Evolutionary conservation across 64 coral and sea anemone species (phyloP), one percentile per base, ranked within the genome.

Genomic region (Porites lutea): DNA sequence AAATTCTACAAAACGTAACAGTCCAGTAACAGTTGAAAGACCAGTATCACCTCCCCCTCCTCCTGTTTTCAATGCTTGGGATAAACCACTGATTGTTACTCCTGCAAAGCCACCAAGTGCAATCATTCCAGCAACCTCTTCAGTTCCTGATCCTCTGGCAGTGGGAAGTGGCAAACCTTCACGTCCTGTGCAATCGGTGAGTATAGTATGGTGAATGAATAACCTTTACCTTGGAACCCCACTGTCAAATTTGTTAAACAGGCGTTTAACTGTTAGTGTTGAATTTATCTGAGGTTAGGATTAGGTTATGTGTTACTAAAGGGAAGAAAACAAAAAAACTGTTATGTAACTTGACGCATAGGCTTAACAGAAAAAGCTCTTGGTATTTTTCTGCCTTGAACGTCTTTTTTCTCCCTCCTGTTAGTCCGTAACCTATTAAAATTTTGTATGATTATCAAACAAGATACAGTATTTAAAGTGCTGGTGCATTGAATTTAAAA

Each of bases 141-240:
- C 61, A 46, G 65, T 90, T 3, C 95, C 92, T 57, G 95, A 97
- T 91, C 95, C 95, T 82, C 89, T 97, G 10, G 95, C 95, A 87
- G 95, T 97, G 77, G 95, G 95, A 71, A 97, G 95, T 88, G 95
- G 95, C 52, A 97, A 97, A 27, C 95, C 95, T 14, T 95, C 93
- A 13, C 52, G 95, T 59, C 59, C 72, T 43, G 71, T 85, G 12
- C 88, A 87, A 54, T 81, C 83, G 27, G 95, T 97, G 48, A 94
- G 88, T 90, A 9, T 2, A 48, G 1, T 78, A 16, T 37, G 15
- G 15, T 49, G 5, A 5, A 73, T 71, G 10, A 7, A 19, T 11
- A 74, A n/a, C 3, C 65, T 37, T 60, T 82, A 18, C n/a, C 8
- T 22, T 79, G 48, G 27, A 37, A 37, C 27, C 27, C 20, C 7